Percentiles rank a stretch among this genome's conserved stretches.
These are phyloP conservation scores for Thereva nobilitata DNA, from an alignment of 2,888 invertebrate genomes.

Conservation along the genomic window DNA sequence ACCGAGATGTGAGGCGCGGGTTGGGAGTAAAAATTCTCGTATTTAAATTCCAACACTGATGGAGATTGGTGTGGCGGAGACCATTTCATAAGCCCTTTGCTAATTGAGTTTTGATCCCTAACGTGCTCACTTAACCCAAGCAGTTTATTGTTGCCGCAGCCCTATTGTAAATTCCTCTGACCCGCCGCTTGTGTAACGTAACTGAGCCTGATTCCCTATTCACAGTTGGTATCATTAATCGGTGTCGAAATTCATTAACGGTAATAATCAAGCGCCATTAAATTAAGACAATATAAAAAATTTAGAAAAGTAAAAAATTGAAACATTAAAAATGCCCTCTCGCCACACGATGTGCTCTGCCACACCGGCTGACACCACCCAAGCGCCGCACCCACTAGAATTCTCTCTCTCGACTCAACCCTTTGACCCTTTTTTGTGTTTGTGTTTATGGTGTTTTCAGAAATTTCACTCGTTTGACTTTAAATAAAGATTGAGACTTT, in stretches of 20 bases:
- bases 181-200: too few species aligned
- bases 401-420: conserved; percentile 1
- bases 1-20: too few species aligned
- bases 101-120: conserved; percentile 14
- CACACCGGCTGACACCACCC: too few species aligned
- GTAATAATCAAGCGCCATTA: conserved; percentile 28
- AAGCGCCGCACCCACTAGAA: background rate
- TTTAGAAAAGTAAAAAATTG: background rate
- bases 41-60: too few species aligned
- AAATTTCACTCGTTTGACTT: too few species aligned
- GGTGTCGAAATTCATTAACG: conserved; percentile 31
- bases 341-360: too few species aligned
- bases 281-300: conserved; percentile 3
- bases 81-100: background rate
- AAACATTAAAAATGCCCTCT: background rate
- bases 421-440: background rate
- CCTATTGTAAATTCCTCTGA: too few species aligned
- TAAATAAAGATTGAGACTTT: conserved; percentile 16
- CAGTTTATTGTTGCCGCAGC: too few species aligned
- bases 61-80: too few species aligned
- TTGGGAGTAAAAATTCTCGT: too few species aligned
- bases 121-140: conserved; percentile 8
- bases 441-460: too few species aligned
- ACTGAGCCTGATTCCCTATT: too few species aligned
- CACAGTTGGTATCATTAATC: conserved; percentile 8